Evolutionary conservation across 2,888 invertebrate species (phyloP).

Genomic region (Agrochola macilenta): DNA sequence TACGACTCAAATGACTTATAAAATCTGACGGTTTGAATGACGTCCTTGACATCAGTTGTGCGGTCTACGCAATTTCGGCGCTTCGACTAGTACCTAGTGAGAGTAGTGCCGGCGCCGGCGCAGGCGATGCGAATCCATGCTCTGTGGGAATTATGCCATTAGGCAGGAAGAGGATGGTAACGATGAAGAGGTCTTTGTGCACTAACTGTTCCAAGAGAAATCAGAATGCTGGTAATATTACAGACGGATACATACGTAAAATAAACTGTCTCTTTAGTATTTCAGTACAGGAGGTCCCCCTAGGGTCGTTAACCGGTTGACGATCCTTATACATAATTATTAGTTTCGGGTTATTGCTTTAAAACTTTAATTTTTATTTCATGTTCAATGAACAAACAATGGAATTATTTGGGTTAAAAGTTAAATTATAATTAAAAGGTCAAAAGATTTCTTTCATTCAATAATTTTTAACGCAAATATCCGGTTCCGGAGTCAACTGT

Average conservation of each 20-base stretch:
- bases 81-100: not conserved
- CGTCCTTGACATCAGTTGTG: not conserved
- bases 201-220: no score
- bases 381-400: slow-evolving; percentile 4
- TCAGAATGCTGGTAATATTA: not conserved
- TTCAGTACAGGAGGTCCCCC: not conserved
- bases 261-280: not conserved
- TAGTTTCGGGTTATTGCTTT: not conserved
- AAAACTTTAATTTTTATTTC: not conserved
- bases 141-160: no score
- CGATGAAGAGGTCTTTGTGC: no score
- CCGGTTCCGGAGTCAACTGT: not conserved
- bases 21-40: not conserved
- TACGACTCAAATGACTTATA: no score
- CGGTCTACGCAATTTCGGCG: not conserved
- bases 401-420: not conserved
- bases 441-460: not conserved
- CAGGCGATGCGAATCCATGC: not conserved
- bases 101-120: not conserved
- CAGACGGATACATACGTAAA: not conserved
- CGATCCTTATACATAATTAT: slow-evolving; percentile 17
- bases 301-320: not conserved
- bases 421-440: slow-evolving; percentile 5
- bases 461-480: not conserved
- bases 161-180: not conserved